Conservation (phyloP, 2,888 invertebrate species). For the Cactoblastis cactorum region DNA sequence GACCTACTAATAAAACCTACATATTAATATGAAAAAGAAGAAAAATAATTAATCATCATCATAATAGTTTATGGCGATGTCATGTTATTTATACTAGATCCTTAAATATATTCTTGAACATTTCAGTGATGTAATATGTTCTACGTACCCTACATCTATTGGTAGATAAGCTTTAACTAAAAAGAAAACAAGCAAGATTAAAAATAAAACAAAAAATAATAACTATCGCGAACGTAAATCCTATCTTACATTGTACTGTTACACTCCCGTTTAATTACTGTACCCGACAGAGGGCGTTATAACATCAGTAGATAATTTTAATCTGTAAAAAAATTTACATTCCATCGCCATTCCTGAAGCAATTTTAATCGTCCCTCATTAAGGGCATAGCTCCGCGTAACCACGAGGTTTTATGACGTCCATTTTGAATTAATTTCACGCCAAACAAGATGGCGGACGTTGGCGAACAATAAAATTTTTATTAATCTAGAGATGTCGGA, state of each 20-base stretch:
- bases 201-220: background rate
- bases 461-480: conserved; percentile 57
- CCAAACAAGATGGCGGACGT: conserved; percentile 63
- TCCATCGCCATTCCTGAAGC: conserved; percentile 53
- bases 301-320: conserved; percentile 18
- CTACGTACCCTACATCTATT: too few species aligned
- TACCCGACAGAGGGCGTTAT: conserved; percentile 3
- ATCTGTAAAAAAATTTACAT: conserved; percentile 51
- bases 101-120: too few species aligned
- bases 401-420: conserved; percentile 58
- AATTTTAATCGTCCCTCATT: conserved; percentile 73
- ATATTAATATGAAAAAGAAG: too few species aligned
- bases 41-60: too few species aligned
- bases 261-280: background rate
- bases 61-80: too few species aligned
- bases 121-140: too few species aligned
- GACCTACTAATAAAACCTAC: too few species aligned
- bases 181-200: background rate
- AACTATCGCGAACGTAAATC: background rate
- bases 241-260: background rate
- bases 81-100: too few species aligned
- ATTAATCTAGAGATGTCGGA: conserved; percentile 53
- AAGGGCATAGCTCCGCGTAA: conserved; percentile 64
- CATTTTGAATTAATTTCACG: conserved; percentile 73
- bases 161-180: background rate